Evolutionary conservation across 2,888 invertebrate species (phyloP).

Genomic region (Gymnosoma rotundatum): DNA sequence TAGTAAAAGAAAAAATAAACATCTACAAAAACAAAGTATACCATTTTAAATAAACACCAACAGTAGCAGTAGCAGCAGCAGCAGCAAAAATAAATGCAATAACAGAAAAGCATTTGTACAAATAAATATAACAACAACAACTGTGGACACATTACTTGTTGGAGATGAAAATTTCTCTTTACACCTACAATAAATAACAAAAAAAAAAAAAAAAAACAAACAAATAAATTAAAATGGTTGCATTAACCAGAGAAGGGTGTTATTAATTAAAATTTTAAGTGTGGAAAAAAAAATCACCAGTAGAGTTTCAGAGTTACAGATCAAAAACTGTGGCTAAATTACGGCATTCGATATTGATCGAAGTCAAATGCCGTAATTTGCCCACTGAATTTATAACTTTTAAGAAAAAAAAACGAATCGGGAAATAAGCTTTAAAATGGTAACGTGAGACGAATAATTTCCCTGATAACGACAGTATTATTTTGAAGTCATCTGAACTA

Average conservation of each 20-base stretch:
- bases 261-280: not conserved
- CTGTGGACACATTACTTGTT: not conserved
- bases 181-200: slow-evolving; percentile 7
- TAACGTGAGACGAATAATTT: no score
- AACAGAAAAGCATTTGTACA: slow-evolving; percentile 35
- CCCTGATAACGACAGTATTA: no score
- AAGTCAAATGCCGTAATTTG: no score
- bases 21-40: slow-evolving; percentile 33
- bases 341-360: no score
- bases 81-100: no score
- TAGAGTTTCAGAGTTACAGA: no score
- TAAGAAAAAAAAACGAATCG: no score
- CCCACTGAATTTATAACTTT: no score
- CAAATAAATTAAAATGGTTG: not conserved
- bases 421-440: no score
- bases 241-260: not conserved
- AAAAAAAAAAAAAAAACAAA: not conserved
- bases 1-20: slow-evolving; percentile 13
- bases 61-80: not conserved
- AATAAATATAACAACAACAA: slow-evolving; percentile 26
- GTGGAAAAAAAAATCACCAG: no score
- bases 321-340: no score
- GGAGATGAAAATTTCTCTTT: slow-evolving; percentile 7
- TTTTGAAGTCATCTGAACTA: no score
- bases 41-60: slow-evolving; percentile 23